These are phyloP conservation scores for Apteryx owenii DNA, from an alignment of 2,113 vertebrate genomes.

Conservation along the genomic window DNA sequence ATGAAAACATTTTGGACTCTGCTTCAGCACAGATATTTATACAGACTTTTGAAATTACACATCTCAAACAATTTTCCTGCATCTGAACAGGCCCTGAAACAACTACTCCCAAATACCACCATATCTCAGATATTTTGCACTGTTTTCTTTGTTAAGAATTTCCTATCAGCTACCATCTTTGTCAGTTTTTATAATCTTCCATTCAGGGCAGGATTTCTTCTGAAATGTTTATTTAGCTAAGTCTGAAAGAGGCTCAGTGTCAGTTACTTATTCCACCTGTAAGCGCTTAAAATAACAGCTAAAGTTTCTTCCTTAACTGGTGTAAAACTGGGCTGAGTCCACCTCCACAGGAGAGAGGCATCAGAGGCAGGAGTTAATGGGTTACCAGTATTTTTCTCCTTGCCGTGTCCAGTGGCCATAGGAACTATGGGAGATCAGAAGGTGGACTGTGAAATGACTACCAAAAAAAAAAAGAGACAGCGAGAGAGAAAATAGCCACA, in stretches of 20 bases:
- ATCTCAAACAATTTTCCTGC: background rate
- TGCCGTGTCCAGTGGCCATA: background rate
- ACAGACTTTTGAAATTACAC: background rate
- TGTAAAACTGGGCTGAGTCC: background rate
- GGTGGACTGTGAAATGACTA: background rate
- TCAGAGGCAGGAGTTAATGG: background rate
- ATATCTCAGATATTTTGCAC: background rate
- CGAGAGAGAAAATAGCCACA: background rate
- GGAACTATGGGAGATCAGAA: background rate
- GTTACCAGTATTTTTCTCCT: background rate
- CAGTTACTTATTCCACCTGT: background rate
- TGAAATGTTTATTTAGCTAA: background rate
- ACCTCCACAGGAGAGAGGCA: background rate
- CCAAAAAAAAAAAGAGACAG: background rate
- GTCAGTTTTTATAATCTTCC: background rate
- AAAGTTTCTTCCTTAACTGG: background rate
- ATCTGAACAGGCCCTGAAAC: background rate
- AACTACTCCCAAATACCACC: background rate
- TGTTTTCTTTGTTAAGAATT: background rate
- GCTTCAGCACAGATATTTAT: background rate
- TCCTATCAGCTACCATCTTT: background rate
- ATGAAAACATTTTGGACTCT: background rate
- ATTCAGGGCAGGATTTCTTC: background rate
- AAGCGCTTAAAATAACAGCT: background rate
- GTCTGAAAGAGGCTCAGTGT: background rate